Base-by-base conservation (phyloP, 2,797 vertebrate genomes). In the Austrolebias charrua region DNA sequence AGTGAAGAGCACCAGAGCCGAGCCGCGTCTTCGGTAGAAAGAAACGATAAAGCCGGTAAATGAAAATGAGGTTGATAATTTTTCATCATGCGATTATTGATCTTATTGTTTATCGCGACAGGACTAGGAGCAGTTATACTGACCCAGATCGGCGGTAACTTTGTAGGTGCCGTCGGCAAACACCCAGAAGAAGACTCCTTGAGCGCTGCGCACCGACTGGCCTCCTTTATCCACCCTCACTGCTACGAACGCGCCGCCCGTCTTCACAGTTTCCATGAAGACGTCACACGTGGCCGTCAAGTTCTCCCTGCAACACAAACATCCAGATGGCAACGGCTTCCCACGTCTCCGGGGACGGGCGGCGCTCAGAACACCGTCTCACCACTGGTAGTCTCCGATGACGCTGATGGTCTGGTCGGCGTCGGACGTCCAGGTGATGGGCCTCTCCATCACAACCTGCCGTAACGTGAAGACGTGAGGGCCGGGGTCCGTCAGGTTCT, bases 121-220 rank as follows among this genome's bases (percentile, higher is more conserved):
- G 24, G 24, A 1, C 24, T 24, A 24, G 24, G 10, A 20, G 15
- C 4, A 19, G 57, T 2, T 2, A 0, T 54, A 89, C 92, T 93
- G 71, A 98, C 97, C 76, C 0, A 98, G 72, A 74, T 99, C 97
- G 55, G 86, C 82, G 60, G 96, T 97, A 42, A 98, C 93, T 90
- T 80, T 93, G 84, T 95, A 99, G 7, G 90, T 94, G 55, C 96
- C 97, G 46, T 96, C 89, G 51, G 95, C 88, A 82, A 93, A 96
- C 61, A 98, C 90, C 98, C 97, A 99, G 86, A 94, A 98, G 88
- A 95, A 99, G 76, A 98, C 49, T 51, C 98, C 98, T 63, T 78
- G 86, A 42, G 95, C 83, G 0, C 51, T 67, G 66, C 94, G 85
- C 58, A 95, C 55, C 0, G 83, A 81, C 51, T 87, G 75, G 0